phyloP scores from a whole-genome alignment of 2,888 invertebrate species.

The Byasa hedistus region DNA sequence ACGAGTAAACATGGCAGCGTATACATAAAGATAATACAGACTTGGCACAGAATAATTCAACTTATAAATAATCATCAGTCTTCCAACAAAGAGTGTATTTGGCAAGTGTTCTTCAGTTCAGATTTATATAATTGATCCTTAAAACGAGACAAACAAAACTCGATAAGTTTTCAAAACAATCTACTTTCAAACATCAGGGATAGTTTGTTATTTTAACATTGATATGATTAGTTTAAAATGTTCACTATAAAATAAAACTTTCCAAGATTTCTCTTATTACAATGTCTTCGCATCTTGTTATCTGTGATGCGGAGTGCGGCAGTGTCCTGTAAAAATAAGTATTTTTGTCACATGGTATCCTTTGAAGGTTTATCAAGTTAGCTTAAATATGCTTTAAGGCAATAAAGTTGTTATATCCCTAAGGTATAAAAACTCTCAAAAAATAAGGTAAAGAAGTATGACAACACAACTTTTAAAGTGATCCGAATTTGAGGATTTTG shows the following conservation, averaged over 20 bases:
- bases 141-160: slow-evolving; percentile 1
- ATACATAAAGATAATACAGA: background rate
- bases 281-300: slow-evolving; percentile 50
- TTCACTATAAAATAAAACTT: slow-evolving; percentile 31
- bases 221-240: slow-evolving; percentile 36
- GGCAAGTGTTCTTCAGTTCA: slow-evolving; percentile 20
- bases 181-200: slow-evolving; percentile 15
- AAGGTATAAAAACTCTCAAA: too few relatives aligned
- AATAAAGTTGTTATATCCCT: too few relatives aligned
- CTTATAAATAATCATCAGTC: slow-evolving; percentile 62
- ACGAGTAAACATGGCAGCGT: slow-evolving; percentile 8
- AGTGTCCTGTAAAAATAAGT: slow-evolving; percentile 61
- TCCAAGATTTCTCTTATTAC: slow-evolving; percentile 11
- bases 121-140: slow-evolving; percentile 28
- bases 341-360: background rate
- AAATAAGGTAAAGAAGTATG: too few relatives aligned
- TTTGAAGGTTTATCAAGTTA: too few relatives aligned
- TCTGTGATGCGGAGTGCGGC: slow-evolving; percentile 73
- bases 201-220: slow-evolving; percentile 25
- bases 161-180: slow-evolving; percentile 6
- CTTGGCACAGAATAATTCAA: slow-evolving; percentile 9
- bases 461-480: too few relatives aligned
- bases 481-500: too few relatives aligned
- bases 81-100: slow-evolving; percentile 53
- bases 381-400: too few relatives aligned